These are phyloP conservation scores for Xylophagus ater DNA, from an alignment of 2,888 invertebrate genomes.

Conservation along the genomic window DNA sequence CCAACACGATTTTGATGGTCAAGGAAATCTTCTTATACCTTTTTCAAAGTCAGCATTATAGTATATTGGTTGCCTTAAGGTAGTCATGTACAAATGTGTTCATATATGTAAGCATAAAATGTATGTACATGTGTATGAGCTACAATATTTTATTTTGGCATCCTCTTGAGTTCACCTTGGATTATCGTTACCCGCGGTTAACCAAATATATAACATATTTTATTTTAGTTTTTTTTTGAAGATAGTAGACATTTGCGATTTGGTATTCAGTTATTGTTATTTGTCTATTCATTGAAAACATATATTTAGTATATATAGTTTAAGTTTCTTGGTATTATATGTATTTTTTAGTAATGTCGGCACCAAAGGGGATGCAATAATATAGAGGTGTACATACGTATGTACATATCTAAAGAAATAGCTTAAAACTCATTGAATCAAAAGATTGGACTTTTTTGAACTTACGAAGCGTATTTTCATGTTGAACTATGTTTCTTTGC, in stretches of 20 bases:
- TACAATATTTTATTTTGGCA: not conserved
- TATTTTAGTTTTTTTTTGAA: not conserved
- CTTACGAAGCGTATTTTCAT: too few relatives aligned
- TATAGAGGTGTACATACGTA: too few relatives aligned
- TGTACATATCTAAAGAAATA: too few relatives aligned
- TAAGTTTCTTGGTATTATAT: too few relatives aligned
- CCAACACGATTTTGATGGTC: slow-evolving; percentile 15
- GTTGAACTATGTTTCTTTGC: too few relatives aligned
- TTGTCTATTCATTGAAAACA: too few relatives aligned
- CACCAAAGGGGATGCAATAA: too few relatives aligned
- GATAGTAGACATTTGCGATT: not conserved
- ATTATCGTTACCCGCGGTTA: not conserved
- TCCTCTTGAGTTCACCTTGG: not conserved
- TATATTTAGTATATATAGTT: too few relatives aligned
- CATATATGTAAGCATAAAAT: not conserved
- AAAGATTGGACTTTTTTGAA: too few relatives aligned
- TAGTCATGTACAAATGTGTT: slow-evolving; percentile 10
- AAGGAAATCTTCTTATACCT: slow-evolving; percentile 17
- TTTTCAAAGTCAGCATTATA: slow-evolving; percentile 16
- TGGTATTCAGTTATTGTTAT: not conserved
- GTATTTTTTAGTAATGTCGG: too few relatives aligned
- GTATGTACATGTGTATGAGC: not conserved
- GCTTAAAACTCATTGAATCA: too few relatives aligned
- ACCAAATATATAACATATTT: not conserved
- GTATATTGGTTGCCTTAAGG: slow-evolving; percentile 13